Evolutionary conservation across 2,888 invertebrate genomes (phyloP), one percentile per base, ranked within the genome.

Genomic region (Galerucella pusilla): DNA sequence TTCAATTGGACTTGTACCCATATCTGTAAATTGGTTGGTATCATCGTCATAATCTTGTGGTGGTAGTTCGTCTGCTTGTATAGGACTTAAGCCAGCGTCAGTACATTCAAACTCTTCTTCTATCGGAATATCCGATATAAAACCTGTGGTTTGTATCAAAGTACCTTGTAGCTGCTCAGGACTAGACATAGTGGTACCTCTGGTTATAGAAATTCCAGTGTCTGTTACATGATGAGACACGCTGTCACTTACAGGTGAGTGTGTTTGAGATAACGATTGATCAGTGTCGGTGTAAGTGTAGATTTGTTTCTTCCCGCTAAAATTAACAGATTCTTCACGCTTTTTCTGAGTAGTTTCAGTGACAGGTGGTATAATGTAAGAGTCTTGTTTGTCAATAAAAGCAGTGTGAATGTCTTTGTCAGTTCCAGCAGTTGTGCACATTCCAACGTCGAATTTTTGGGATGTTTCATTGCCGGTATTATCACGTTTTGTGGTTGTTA

Each of bases 21-120:
- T 87, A 79, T 90, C 89, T 14, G 88, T 87, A 79, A 85, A 89
- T 46, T 88, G 88, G 11, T 85, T 83, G 75, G 88, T 87, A 73
- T 88, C 87, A 68, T 87, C 84, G 49, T 86, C 85, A 12, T 85
- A 79, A 54, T 86, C 87, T 11, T 86, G 83, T 59, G 84, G 85
- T 14, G 85, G 85, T 14, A 87, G 80, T 79, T 90, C 90, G 80
- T 90, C 90, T 12, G 89, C 88, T 84, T 89, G 90, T 63, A 90
- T 90, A 2, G 90, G 90, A 82, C 90, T 90, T 68, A 90, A 82
- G 5, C 90, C 90, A 45, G 90, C 90, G 82, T 90, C 90, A 2
- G 90, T 90, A 49, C 90, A 83, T 83, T 90, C 90, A 65, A 87
- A 86, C 84, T 90, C 90, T 84, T 90, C 90, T 80, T 88, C 87